Base-by-base conservation (phyloP, 1,140 invertebrate genomes). In the Calycopis cecrops region DNA sequence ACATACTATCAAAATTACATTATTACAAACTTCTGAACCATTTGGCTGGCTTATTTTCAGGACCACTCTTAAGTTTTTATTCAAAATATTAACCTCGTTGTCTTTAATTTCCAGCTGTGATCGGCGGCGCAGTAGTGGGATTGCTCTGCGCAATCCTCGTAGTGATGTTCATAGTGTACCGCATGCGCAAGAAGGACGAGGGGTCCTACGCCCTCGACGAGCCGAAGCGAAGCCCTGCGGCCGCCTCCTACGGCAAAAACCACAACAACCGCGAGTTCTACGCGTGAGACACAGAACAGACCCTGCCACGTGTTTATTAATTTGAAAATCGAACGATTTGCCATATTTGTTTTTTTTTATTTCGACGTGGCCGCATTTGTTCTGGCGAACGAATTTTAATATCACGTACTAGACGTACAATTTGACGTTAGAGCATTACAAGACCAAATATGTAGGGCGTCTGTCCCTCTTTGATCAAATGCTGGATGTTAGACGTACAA, bases 101-200 rank as follows among this genome's bases (percentile, higher is more conserved):
- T 6, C 21, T 67, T 61, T 64, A 71, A 9, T 33, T 91, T 92
- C 63, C 90, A 99, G 98, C 97, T 88, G 96, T 99, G 48, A 98
- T 99, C 80, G 98, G 98, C 65, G 98, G 98, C 62, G 97, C 97
- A 60, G 97, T 99, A 52, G 97, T 99, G 11, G 97, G 98, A 40
- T 88, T 99, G 35, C 91, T 99, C 16, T 98, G 97, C 88, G 97
- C 98, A 72, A 99, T 99, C 84, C 91, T 99, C 48, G 94, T 99
- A 60, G 97, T 99, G 47, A 99, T 99, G 98, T 99, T 99, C 89
- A 98, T 99, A 76, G 97, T 98, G 6, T 99, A 99, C 88, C 93
- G 98, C 77, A 99, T 99, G 97, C 92, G 98, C 82, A 99, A 99
- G 92, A 99, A 99, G 91, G 98, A 99, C 85, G 98, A 99, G 87